A percentile compares a stretch with the other conserved stretches of the same genome.
Conservation (phyloP, 2,113 vertebrate genomes). For the Hemicordylus capensis region DNA sequence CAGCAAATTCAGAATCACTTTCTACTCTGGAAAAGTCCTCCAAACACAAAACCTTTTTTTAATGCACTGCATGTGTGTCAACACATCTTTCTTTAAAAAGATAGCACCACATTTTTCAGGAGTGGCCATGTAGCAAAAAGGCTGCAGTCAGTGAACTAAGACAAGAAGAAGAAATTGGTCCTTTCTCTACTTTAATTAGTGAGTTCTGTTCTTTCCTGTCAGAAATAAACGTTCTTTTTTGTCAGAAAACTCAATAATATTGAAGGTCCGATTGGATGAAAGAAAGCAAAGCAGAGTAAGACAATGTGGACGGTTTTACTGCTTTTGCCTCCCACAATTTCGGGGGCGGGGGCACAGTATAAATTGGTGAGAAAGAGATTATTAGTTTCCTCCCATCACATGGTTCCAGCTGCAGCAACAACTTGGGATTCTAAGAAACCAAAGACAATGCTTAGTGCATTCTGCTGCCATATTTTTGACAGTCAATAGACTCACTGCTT, state of each 20-base stretch:
- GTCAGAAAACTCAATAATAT: background rate
- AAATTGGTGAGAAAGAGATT: too few relatives aligned
- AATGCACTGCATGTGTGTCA: background rate
- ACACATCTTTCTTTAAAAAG: background rate
- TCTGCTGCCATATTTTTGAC: too few relatives aligned
- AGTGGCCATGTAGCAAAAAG: background rate
- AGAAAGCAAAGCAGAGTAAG: background rate
- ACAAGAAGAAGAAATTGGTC: fast-evolving
- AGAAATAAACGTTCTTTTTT: background rate
- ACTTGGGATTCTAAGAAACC: background rate
- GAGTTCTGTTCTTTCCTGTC: background rate
- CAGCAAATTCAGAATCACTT: background rate
- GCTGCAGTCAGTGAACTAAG: background rate
- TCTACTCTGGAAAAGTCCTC: background rate
- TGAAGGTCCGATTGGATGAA: background rate
- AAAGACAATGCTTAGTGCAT: background rate
- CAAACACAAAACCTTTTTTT: background rate
- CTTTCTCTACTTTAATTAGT: background rate
- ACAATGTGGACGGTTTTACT: background rate
- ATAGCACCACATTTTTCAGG: background rate
- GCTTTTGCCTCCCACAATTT: background rate
- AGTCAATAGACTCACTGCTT: too few relatives aligned
- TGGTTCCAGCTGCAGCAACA: background rate
- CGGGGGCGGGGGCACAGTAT: too few relatives aligned
- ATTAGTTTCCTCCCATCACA: too few relatives aligned